These are phyloP conservation scores for Tigriopus californicus DNA, from an alignment of 2,888 invertebrate species.

Conservation along the genomic window DNA sequence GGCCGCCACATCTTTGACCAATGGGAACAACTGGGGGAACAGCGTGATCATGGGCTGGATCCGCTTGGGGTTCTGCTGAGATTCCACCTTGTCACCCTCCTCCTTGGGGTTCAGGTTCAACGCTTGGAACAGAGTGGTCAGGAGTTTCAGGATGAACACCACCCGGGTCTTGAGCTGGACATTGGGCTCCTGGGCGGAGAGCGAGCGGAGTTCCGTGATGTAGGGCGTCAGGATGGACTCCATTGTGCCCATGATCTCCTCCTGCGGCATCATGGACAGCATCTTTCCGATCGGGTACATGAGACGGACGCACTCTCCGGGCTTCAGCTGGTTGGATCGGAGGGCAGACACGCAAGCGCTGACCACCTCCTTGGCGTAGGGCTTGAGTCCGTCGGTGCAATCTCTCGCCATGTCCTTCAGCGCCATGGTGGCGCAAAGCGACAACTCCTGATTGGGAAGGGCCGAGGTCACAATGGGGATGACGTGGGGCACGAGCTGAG, in stretches of 20 bases:
- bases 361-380: conserved; percentile 54
- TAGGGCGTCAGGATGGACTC: conserved; percentile 47
- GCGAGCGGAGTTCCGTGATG: conserved; percentile 39
- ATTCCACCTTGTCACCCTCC: conserved; percentile 23
- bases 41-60: conserved; percentile 39
- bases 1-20: conserved; percentile 39
- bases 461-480: conserved; percentile 47
- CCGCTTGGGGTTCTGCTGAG: conserved; percentile 14
- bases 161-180: conserved; percentile 35
- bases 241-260: conserved; percentile 45
- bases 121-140: conserved; percentile 43
- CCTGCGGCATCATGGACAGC: conserved; percentile 42
- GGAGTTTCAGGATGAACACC: conserved; percentile 44
- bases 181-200: conserved; percentile 22
- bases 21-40: conserved; percentile 41
- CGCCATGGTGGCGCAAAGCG: conserved; percentile 65
- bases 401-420: conserved; percentile 68
- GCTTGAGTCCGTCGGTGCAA: conserved; percentile 51
- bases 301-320: conserved; percentile 47
- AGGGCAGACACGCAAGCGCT: conserved; percentile 41
- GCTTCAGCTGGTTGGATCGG: conserved; percentile 37
- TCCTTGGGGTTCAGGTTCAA: conserved; percentile 31
- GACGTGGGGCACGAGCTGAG: conserved; percentile 42
- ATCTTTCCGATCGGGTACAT: conserved; percentile 58
- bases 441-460: conserved; percentile 42